These are phyloP conservation scores for Cheiracanthium punctorium DNA, from an alignment of 2,888 invertebrate species.

Conservation along the genomic window DNA sequence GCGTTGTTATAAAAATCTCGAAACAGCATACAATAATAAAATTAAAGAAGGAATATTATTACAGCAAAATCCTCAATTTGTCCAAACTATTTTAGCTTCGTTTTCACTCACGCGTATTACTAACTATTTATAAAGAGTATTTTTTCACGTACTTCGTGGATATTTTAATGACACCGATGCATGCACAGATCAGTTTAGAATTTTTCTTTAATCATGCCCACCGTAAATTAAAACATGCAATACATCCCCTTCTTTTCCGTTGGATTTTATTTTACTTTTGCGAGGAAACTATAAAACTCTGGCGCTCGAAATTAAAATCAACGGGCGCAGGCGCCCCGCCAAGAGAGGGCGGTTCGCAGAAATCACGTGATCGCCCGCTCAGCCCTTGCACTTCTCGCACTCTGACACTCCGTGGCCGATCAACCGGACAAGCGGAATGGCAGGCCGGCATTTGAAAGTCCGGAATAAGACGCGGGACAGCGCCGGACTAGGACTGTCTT, in stretches of 20 bases:
- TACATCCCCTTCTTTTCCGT: no score
- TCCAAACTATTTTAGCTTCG: no score
- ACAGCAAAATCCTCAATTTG: no score
- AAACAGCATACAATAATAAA: no score
- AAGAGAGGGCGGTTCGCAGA: neutral
- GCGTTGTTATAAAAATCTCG: no score
- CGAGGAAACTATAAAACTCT: neutral
- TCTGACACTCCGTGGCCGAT: neutral
- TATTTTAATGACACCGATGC: no score
- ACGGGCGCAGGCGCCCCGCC: slow-evolving; percentile 26
- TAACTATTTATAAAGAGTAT: no score
- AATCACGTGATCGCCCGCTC: neutral
- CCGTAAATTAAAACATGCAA: no score
- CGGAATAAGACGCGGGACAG: slow-evolving; percentile 13
- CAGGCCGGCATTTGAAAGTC: slow-evolving; percentile 3
- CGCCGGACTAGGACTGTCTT: neutral
- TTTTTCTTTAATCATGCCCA: neutral
- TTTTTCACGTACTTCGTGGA: no score
- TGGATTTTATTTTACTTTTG: neutral
- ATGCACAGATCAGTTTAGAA: neutral
- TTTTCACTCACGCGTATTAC: no score
- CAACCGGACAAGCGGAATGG: slow-evolving; percentile 8
- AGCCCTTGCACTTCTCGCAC: slow-evolving; percentile 9
- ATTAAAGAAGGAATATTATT: no score
- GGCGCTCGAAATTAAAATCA: slow-evolving; percentile 12